A percentile compares a stretch with the other conserved stretches of the same genome.
Evolutionary conservation across 2,797 vertebrate genomes (phyloP).

Genomic region (Pseudocheirus occidentalis): DNA sequence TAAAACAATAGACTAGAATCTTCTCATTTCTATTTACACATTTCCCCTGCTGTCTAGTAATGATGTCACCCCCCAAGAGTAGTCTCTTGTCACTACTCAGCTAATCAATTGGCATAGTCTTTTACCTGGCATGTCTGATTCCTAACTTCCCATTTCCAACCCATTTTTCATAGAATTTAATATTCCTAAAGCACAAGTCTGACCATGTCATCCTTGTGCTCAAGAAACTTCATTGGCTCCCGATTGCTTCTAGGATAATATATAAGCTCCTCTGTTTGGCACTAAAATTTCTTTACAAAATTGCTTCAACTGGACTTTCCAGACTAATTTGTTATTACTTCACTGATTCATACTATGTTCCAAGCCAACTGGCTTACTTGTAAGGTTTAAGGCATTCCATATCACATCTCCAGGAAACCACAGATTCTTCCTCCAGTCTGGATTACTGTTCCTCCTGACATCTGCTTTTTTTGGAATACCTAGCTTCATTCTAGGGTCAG

Average conservation of each 20-base stretch:
- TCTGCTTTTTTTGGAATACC: neutral
- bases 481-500: neutral
- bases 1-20: neutral
- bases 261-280: neutral
- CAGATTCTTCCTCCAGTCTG: neutral
- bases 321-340: neutral
- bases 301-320: neutral
- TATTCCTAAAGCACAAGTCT: neutral
- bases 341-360: neutral
- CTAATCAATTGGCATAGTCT: neutral
- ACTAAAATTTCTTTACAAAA: neutral
- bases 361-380: neutral
- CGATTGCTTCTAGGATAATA: neutral
- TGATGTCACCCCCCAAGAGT: neutral
- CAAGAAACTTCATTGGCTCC: neutral
- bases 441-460: neutral
- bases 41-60: neutral
- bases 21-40: neutral
- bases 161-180: neutral
- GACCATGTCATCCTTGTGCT: neutral
- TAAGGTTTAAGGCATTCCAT: neutral
- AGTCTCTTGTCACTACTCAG: neutral
- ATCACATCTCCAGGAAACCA: neutral
- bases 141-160: neutral
- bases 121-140: neutral